Evolutionary conservation across 2,113 vertebrate species (phyloP).

Genomic region (Tragelaphus buxtoni): DNA sequence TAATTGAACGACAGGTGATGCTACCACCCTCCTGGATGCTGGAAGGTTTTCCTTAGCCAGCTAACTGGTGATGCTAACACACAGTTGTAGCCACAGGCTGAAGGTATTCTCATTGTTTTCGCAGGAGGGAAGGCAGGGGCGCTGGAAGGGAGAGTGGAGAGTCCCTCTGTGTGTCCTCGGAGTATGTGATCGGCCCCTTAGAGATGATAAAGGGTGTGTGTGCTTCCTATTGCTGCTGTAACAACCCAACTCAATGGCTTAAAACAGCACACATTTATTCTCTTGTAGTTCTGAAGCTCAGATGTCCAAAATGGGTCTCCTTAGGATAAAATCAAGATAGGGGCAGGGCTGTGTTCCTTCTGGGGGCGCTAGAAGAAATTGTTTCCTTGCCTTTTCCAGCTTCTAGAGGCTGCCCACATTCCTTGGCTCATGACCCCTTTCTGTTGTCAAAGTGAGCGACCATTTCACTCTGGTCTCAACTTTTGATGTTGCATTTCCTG

Average conservation of each 20-base stretch:
- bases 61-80: accelerated
- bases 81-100: accelerated
- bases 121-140: not conserved
- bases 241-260: not conserved
- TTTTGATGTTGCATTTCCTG: not conserved
- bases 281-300: not conserved
- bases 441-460: not conserved
- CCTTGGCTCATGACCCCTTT: not conserved
- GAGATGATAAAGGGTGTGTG: accelerated
- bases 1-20: too few relatives aligned
- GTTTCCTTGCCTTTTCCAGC: not conserved
- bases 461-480: accelerated
- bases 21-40: accelerated
- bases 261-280: not conserved
- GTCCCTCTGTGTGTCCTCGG: not conserved
- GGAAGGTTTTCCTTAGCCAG: not conserved
- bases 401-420: not conserved
- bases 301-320: not conserved
- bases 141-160: not conserved
- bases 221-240: not conserved
- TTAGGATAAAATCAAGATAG: not conserved
- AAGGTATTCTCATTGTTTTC: accelerated
- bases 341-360: not conserved
- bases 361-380: accelerated
- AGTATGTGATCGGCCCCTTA: not conserved